Evolutionary conservation across 2,888 invertebrate genomes (phyloP).

Genomic region (Sceliomorpha sp.): DNA sequence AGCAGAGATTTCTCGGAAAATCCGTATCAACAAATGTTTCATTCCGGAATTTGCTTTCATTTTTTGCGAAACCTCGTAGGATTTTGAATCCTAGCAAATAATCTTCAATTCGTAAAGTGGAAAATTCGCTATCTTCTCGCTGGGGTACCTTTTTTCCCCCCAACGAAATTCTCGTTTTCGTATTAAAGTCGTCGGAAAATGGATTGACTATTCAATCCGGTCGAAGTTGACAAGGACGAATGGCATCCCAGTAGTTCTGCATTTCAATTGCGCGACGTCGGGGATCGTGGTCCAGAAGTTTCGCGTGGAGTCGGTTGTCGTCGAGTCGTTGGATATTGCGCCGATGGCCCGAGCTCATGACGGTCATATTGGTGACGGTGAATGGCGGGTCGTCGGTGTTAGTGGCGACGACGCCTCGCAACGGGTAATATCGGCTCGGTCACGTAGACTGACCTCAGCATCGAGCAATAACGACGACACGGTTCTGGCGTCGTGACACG

Average conservation of each 20-base stretch:
- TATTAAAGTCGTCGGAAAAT: conserved; percentile 14
- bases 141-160: no score
- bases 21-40: no score
- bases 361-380: conserved; percentile 59
- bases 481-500: conserved; percentile 29
- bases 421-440: conserved; percentile 76
- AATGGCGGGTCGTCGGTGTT: conserved; percentile 63
- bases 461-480: conserved; percentile 75
- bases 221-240: conserved; percentile 27
- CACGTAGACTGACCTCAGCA: conserved; percentile 80
- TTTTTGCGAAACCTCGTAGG: no score
- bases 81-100: no score
- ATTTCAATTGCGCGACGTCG: conserved; percentile 43
- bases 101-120: not conserved
- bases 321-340: conserved; percentile 73
- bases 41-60: no score
- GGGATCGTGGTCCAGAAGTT: conserved; percentile 41
- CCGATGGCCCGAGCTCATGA: conserved; percentile 68
- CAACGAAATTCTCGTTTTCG: no score
- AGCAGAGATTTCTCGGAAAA: no score
- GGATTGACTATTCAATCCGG: conserved; percentile 32
- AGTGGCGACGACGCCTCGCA: conserved; percentile 64
- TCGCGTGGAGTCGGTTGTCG: conserved; percentile 38
- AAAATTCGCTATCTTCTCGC: no score
- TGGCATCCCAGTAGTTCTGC: conserved; percentile 28